Percentiles rank a stretch among this genome's conserved stretches.
These are phyloP conservation scores for Drosophila limbata DNA, from an alignment of 2,888 invertebrate genomes.

Conservation along the genomic window DNA sequence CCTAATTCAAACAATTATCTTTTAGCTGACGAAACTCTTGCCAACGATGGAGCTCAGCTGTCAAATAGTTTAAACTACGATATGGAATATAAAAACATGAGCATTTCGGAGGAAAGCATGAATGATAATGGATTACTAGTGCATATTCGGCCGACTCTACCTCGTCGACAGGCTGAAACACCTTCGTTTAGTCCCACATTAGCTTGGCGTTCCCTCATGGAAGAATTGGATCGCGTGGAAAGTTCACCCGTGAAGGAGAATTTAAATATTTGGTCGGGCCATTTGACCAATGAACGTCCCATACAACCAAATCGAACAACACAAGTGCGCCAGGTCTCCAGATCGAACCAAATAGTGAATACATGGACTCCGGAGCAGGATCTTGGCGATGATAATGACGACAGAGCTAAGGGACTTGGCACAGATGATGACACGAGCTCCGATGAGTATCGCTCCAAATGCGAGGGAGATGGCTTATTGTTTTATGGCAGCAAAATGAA, in stretches of 20 bases:
- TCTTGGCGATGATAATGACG: constrained; percentile 88
- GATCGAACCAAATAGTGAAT: constrained; percentile 13
- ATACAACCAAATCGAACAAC: constrained; percentile 49
- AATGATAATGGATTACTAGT: constrained; percentile 89
- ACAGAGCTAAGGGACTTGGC: constrained; percentile 46
- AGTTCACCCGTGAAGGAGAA: constrained; percentile 17
- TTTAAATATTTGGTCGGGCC: constrained; percentile 7
- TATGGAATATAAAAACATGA: constrained; percentile 86
- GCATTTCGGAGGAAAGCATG: constrained; percentile 76
- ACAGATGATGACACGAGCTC: constrained; percentile 81
- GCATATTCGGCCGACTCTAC: constrained; percentile 91
- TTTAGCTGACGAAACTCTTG: constrained; percentile 29
- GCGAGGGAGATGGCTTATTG: constrained; percentile 49
- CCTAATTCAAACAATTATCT: neutral
- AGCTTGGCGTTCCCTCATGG: constrained; percentile 90
- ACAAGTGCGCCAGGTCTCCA: constrained; percentile 31
- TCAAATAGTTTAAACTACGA: constrained; percentile 86
- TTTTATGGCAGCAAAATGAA: constrained; percentile 56
- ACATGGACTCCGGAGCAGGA: constrained; percentile 95
- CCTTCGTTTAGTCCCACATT: constrained; percentile 93
- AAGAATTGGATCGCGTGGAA: constrained; percentile 66
- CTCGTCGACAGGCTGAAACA: constrained; percentile 91
- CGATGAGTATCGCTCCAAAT: constrained; percentile 58
- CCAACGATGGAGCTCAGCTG: constrained; percentile 17
- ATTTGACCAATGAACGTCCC: constrained; percentile 35